Percentiles rank a stretch among this genome's conserved stretches.
phyloP scores from a whole-genome alignment of 2,888 invertebrate species.

The Drosophila fungiperda region DNA sequence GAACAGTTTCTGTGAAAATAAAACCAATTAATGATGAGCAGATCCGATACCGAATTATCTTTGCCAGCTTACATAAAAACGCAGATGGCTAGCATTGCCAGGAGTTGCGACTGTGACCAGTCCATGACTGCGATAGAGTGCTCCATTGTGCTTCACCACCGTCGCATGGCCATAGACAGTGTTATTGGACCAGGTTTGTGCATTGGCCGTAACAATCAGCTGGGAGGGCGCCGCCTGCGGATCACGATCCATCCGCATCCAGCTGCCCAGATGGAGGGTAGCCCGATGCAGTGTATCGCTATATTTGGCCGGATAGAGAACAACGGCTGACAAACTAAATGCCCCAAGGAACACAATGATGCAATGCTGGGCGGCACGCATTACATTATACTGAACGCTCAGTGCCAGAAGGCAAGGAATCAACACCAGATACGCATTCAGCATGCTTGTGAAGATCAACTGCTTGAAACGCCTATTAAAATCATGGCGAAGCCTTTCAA shows the following conservation, averaged over 20 bases:
- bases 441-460: conserved; percentile 92
- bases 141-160: conserved; percentile 90
- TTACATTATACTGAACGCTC: conserved; percentile 92
- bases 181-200: conserved; percentile 86
- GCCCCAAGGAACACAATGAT: conserved; percentile 94
- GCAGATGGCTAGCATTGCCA: conserved; percentile 90
- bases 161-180: conserved; percentile 92
- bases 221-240: conserved; percentile 45
- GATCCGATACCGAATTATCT: background rate
- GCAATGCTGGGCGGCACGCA: conserved; percentile 93
- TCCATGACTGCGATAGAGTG: conserved; percentile 91
- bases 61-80: conserved; percentile 92
- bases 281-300: conserved; percentile 96
- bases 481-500: conserved; percentile 92
- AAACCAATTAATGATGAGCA: background rate
- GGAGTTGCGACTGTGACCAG: conserved; percentile 95
- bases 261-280: conserved; percentile 92
- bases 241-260: conserved; percentile 82
- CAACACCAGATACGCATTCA: conserved; percentile 94
- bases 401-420: conserved; percentile 96
- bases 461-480: conserved; percentile 96
- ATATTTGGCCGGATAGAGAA: conserved; percentile 89
- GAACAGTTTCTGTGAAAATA: conserved; percentile 91
- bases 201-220: conserved; percentile 73
- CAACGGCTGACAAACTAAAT: conserved; percentile 91